These are phyloP conservation scores for Chelon auratus DNA, from an alignment of 2,797 vertebrate genomes.

Conservation along the genomic window DNA sequence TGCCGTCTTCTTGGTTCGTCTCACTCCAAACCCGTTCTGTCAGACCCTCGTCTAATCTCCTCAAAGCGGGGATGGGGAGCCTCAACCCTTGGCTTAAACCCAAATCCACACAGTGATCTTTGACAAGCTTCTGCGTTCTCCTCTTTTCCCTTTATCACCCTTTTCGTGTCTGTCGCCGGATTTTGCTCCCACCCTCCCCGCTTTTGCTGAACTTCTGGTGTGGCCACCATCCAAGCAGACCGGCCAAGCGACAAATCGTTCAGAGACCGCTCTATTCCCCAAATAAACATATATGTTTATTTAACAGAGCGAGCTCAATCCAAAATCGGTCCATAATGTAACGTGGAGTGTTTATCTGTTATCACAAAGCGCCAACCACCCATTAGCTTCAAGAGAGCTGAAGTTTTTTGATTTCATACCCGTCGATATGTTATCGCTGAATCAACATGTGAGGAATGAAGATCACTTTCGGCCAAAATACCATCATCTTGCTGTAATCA, in stretches of 20 bases:
- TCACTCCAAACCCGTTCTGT: conserved; percentile 47
- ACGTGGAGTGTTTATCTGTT: conserved; percentile 23
- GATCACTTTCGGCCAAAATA: conserved; percentile 44
- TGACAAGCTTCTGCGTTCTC: conserved; percentile 62
- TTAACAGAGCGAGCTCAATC: conserved; percentile 35
- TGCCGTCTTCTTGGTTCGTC: conserved; percentile 48
- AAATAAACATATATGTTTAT: conserved; percentile 44
- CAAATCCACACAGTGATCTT: conserved; percentile 66
- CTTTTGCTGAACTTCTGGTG: conserved; percentile 37
- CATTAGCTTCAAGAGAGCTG: conserved; percentile 28
- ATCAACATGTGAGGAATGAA: conserved; percentile 59
- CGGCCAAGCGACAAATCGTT: conserved; percentile 12
- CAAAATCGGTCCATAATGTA: conserved; percentile 9
- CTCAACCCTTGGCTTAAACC: conserved; percentile 61
- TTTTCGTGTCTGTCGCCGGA: conserved; percentile 19
- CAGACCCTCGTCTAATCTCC: conserved; percentile 67
- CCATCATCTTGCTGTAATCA: conserved; percentile 26
- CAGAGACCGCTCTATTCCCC: conserved; percentile 12
- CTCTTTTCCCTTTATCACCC: conserved; percentile 26
- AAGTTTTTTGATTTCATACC: conserved; percentile 12
- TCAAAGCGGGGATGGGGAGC: conserved; percentile 65
- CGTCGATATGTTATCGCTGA: conserved; percentile 41
- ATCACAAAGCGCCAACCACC: conserved; percentile 25
- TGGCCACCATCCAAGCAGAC: conserved; percentile 26
- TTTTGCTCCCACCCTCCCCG: conserved; percentile 31